A percentile compares a stretch with the other conserved stretches of the same genome.
Conservation (phyloP, 1,140 invertebrate genomes). For the Acromyrmex charruanus region DNA sequence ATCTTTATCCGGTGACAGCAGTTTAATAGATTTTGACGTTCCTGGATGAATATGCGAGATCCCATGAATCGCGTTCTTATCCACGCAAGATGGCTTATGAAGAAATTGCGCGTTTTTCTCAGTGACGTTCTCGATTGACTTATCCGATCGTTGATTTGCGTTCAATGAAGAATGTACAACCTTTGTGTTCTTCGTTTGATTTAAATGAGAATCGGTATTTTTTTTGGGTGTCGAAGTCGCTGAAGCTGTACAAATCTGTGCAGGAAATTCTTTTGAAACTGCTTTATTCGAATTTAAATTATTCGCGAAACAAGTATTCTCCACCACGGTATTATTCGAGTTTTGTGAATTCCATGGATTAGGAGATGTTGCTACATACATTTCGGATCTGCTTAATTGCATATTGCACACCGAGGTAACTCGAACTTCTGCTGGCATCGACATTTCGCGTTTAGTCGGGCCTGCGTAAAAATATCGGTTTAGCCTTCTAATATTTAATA, state of each 20-base stretch:
- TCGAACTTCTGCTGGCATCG: not conserved
- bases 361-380: not conserved
- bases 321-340: not conserved
- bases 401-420: not conserved
- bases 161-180: too few species aligned
- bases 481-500: not conserved
- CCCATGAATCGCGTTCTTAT: not conserved
- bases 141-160: not conserved
- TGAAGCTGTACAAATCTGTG: not conserved
- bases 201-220: not conserved
- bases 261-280: not conserved
- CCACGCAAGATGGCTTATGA: not conserved
- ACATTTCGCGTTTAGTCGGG: not conserved
- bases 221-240: not conserved
- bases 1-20: conserved; percentile 70
- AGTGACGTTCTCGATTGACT: not conserved
- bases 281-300: not conserved
- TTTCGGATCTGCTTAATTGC: not conserved
- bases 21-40: conserved; percentile 13
- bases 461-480: not conserved
- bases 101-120: not conserved
- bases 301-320: not conserved
- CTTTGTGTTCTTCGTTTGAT: not conserved
- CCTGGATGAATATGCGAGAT: not conserved
- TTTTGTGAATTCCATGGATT: not conserved